Conservation (phyloP, 2,888 invertebrate genomes). For the Melipona beecheii region DNA sequence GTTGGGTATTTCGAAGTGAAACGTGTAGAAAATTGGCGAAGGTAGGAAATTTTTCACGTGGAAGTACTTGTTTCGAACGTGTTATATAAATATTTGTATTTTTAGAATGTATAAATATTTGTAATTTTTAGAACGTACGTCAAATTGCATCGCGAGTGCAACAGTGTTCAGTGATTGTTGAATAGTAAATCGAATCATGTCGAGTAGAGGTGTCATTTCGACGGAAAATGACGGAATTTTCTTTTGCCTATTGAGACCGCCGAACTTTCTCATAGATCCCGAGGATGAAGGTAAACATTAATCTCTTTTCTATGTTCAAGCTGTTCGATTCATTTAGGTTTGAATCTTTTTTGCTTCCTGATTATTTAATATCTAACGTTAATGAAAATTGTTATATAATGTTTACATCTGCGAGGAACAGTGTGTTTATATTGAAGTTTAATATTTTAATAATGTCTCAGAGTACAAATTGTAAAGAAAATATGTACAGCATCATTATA, state of each 20-base stretch:
- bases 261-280: constrained; percentile 77
- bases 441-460: too few species aligned
- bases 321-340: neutral
- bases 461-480: too few species aligned
- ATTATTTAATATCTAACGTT: neutral
- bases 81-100: too few species aligned
- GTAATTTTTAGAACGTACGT: neutral
- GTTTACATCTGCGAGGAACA: too few species aligned
- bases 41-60: neutral
- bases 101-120: neutral
- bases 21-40: neutral
- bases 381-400: neutral
- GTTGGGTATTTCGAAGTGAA: neutral
- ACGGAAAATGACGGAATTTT: constrained; percentile 72
- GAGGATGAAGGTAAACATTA: constrained; percentile 76
- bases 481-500: too few species aligned
- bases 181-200: constrained; percentile 71
- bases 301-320: neutral
- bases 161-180: neutral
- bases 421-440: too few species aligned
- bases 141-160: constrained; percentile 3
- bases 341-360: neutral
- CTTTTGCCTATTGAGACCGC: constrained; percentile 69
- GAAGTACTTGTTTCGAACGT: too few species aligned
- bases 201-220: constrained; percentile 80